Evolutionary conservation across 2,888 invertebrate species (phyloP), one percentile per base, ranked within the genome.

Genomic region (Eudemis profundana): DNA sequence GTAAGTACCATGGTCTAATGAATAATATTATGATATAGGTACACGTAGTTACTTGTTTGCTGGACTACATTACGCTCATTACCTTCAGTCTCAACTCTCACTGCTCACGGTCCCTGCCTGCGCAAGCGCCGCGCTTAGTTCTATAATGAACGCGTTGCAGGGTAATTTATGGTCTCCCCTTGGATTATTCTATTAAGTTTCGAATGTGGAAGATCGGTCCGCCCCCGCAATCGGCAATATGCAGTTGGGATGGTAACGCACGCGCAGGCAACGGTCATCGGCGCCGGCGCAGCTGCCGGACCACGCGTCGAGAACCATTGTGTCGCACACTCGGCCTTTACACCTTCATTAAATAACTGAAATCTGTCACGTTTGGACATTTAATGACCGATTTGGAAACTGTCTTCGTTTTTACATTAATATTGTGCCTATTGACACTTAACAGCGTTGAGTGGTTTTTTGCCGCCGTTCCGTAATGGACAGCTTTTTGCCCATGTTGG

Each of bases 201-300:
- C n/a, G 46, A 62, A 38, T 60, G 40, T n/a, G 17, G 42, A 50
- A 59, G 15, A 40, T 46, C 42, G 17, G 47, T 33, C 57, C 63
- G 23, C 63, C 63, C 63, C 33, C 63, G 49, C 63, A 19, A 38
- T 62, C 17, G 19, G 4, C 53, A 23, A 38, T 27, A 50, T 29
- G 50, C 17, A 27, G 40, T 36, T 33, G 19, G 21, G 40, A 38
- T 54, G 36, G 46, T 40, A 38, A 46, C 38, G 40, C 44, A 23
- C 49, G 60, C 38, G 15, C 50, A 23, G 42, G 33, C 64, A 49
- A 47, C 61, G 51, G 61, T 47, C 59, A 49, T 47, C 62, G 42
- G 3, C 42, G 36, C 15, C n/a, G 33, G 17, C 53, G 36, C 61
- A 46, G 61, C 51, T 61, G 56, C 56, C 42, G 56, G 42, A 54